Conservation (phyloP, 2,113 vertebrate species). For the Gadus chalcogrammus region DNA sequence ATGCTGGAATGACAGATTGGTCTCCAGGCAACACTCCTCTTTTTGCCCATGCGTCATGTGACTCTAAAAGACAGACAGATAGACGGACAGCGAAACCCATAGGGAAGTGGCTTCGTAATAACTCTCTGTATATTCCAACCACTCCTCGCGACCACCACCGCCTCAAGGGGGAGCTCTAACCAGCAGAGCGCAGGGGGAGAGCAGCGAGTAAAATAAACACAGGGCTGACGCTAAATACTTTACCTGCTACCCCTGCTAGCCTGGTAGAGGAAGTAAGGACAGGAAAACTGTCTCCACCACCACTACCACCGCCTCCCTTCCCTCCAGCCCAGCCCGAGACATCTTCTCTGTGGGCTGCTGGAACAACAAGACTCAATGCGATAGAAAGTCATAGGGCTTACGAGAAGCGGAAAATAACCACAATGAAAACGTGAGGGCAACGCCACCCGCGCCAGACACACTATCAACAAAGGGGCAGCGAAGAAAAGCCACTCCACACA, state of each 20-base stretch:
- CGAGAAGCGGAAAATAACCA: neutral
- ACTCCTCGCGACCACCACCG: slow-evolving; percentile 29
- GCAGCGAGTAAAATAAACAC: slow-evolving; percentile 66
- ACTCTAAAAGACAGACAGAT: neutral
- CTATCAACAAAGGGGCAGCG: slow-evolving; percentile 36
- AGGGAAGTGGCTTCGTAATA: slow-evolving; percentile 13
- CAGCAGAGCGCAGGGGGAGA: slow-evolving; percentile 39
- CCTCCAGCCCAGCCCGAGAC: neutral
- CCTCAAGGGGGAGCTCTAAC: slow-evolving; percentile 53
- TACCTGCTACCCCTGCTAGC: slow-evolving; percentile 55
- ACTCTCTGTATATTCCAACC: slow-evolving; percentile 16
- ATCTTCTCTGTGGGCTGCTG: slow-evolving; percentile 34
- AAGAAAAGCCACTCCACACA: slow-evolving; percentile 11
- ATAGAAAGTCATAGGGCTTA: slow-evolving; percentile 25
- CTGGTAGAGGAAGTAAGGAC: slow-evolving; percentile 35
- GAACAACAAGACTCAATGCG: slow-evolving; percentile 39
- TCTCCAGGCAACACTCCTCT: neutral
- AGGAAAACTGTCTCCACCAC: slow-evolving; percentile 25
- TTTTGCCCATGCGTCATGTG: neutral
- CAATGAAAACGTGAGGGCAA: slow-evolving; percentile 14
- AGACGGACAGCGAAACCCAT: slow-evolving; percentile 5
- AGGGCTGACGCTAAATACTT: slow-evolving; percentile 57
- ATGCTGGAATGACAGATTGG: neutral
- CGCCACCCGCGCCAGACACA: slow-evolving; percentile 25
- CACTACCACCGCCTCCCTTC: slow-evolving; percentile 10